Conservation (phyloP, 2,113 vertebrate genomes). For the Arothron firmamentum region DNA sequence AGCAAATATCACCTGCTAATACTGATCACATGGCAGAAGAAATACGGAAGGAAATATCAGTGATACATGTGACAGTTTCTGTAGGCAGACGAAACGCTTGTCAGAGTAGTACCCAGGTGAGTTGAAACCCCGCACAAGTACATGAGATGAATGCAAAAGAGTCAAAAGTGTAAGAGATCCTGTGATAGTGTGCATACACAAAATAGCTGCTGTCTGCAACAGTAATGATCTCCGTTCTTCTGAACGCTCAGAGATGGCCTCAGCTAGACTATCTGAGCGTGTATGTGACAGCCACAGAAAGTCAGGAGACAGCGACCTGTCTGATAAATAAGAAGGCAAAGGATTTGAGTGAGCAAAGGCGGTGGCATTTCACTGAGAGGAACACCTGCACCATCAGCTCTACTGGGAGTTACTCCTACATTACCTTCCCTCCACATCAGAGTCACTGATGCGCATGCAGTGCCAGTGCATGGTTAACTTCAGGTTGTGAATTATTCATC, state of each 20-base stretch:
- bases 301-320: slow-evolving; percentile 89
- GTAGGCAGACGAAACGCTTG: slow-evolving; percentile 52
- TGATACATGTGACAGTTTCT: slow-evolving; percentile 46
- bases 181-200: slow-evolving; percentile 65
- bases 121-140: slow-evolving; percentile 31
- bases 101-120: slow-evolving; percentile 47
- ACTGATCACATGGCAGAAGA: slow-evolving; percentile 56
- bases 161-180: slow-evolving; percentile 35
- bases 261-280: slow-evolving; percentile 48
- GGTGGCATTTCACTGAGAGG: slow-evolving; percentile 85
- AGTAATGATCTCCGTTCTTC: slow-evolving; percentile 63
- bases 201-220: slow-evolving; percentile 67
- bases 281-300: slow-evolving; percentile 88
- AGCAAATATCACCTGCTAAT: slow-evolving; percentile 49
- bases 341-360: slow-evolving; percentile 65
- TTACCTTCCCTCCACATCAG: slow-evolving; percentile 86
- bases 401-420: slow-evolving; percentile 84
- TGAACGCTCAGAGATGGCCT: slow-evolving; percentile 59
- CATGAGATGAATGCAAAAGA: slow-evolving; percentile 38
- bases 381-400: slow-evolving; percentile 95
- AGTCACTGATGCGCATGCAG: slow-evolving; percentile 69
- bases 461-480: slow-evolving; percentile 72
- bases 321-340: slow-evolving; percentile 72
- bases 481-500: slow-evolving; percentile 98
- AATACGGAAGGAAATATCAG: slow-evolving; percentile 16